A percentile compares a stretch with the other conserved stretches of the same genome.
These are phyloP conservation scores for Triops longicaudatus DNA, from an alignment of 1,140 invertebrate genomes.

Conservation along the genomic window DNA sequence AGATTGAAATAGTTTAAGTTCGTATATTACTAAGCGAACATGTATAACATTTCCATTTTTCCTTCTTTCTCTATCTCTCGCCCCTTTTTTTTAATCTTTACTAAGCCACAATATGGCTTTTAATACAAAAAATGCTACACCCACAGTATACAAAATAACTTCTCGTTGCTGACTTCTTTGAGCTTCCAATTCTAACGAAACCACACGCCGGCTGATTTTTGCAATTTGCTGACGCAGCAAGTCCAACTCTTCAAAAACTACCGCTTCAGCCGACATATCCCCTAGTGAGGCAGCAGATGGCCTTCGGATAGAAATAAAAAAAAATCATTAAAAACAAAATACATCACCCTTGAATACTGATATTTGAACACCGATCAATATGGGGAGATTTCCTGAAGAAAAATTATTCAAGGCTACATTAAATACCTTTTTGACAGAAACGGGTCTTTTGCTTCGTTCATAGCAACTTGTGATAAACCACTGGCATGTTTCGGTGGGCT, in stretches of 20 bases:
- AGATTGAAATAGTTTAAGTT: too few relatives aligned
- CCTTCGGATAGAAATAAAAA: background rate
- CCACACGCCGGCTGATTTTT: background rate
- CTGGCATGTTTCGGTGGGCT: background rate
- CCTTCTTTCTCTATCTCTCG: too few relatives aligned
- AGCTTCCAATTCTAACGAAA: background rate
- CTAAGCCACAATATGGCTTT: background rate
- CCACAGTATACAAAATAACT: background rate
- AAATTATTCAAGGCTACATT: too few relatives aligned
- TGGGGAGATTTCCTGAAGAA: too few relatives aligned
- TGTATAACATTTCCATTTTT: too few relatives aligned
- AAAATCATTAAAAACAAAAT: too few relatives aligned
- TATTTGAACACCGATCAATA: too few relatives aligned
- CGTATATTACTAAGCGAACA: too few relatives aligned
- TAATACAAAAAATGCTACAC: background rate
- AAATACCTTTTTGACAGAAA: background rate
- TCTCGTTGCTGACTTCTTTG: background rate
- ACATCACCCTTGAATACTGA: too few relatives aligned
- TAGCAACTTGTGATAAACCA: background rate
- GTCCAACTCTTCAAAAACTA: background rate
- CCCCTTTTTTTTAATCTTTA: background rate
- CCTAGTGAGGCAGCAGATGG: background rate
- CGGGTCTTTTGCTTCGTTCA: background rate
- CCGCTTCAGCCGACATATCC: background rate
- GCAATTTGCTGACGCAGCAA: conserved; percentile 1